phyloP scores from a whole-genome alignment of 2,113 vertebrate species.

The Brienomyrus brachyistius region DNA sequence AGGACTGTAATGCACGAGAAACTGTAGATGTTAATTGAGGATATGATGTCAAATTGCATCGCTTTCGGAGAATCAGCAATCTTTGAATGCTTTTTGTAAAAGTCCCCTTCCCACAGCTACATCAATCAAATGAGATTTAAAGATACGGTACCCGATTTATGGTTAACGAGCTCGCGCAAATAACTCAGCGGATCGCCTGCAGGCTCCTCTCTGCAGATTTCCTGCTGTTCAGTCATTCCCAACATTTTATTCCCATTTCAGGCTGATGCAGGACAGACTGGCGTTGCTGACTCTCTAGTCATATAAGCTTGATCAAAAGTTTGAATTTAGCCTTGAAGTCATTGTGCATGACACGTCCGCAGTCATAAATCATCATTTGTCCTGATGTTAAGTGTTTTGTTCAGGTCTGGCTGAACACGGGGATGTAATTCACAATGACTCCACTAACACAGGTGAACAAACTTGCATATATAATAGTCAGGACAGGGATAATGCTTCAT shows the following conservation, averaged over 20 bases:
- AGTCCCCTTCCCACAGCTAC: not conserved
- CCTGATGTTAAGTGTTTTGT: not conserved
- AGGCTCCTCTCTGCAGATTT: not conserved
- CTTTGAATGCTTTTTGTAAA: not conserved
- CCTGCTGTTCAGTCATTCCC: not conserved
- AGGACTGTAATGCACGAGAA: not conserved
- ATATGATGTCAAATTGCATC: not conserved
- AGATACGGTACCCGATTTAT: not conserved
- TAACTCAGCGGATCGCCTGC: not conserved
- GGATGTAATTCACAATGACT: not conserved
- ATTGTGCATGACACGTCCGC: not conserved
- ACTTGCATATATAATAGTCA: not conserved
- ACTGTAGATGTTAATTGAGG: not conserved
- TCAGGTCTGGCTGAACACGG: not conserved
- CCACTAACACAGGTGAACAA: not conserved
- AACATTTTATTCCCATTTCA: not conserved
- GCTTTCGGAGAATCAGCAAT: not conserved
- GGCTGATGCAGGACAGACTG: not conserved
- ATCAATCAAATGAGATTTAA: not conserved
- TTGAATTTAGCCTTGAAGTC: not conserved
- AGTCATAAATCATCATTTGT: not conserved
- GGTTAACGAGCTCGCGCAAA: not conserved
- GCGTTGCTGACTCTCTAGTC: not conserved
- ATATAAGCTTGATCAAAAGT: not conserved
- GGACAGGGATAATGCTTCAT: not conserved